phyloP scores from a whole-genome alignment of 2,113 vertebrate genomes.

The Phycodurus eques region DNA sequence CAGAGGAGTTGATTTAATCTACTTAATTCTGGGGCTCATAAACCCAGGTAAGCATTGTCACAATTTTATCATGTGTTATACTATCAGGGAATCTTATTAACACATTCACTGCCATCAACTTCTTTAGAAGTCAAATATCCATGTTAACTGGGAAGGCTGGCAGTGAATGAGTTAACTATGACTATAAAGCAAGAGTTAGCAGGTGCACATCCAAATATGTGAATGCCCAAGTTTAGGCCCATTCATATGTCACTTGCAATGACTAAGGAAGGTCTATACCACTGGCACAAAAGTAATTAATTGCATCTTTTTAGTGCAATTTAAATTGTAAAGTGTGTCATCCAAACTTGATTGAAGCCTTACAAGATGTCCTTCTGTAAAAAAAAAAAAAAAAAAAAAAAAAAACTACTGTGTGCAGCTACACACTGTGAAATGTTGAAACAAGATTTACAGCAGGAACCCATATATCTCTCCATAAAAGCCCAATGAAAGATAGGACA shows the following conservation, averaged over 20 bases:
- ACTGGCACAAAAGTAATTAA: background rate
- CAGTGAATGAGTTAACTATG: conserved; percentile 19
- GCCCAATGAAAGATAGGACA: background rate
- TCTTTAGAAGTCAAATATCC: too few species aligned
- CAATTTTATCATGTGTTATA: conserved; percentile 62
- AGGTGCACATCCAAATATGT: conserved; percentile 10
- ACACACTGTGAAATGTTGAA: background rate
- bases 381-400: background rate
- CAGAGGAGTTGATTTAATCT: conserved; percentile 62
- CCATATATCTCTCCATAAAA: background rate
- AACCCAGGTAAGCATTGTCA: conserved; percentile 43
- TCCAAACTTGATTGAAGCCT: background rate
- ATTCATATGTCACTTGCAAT: background rate
- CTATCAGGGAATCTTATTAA: conserved; percentile 61
- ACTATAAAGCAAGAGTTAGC: conserved; percentile 38
- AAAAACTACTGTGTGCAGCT: background rate
- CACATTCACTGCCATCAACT: too few species aligned
- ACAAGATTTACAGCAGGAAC: conserved; percentile 5
- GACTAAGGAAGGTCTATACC: background rate
- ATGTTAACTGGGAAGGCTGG: too few species aligned
- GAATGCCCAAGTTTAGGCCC: conserved; percentile 33
- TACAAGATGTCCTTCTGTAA: background rate
- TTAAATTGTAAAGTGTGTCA: background rate
- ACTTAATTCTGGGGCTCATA: conserved; percentile 57
- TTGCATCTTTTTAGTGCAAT: background rate